Base-by-base conservation (phyloP, 2,113 vertebrate species). In the Oncorhynchus keta region DNA sequence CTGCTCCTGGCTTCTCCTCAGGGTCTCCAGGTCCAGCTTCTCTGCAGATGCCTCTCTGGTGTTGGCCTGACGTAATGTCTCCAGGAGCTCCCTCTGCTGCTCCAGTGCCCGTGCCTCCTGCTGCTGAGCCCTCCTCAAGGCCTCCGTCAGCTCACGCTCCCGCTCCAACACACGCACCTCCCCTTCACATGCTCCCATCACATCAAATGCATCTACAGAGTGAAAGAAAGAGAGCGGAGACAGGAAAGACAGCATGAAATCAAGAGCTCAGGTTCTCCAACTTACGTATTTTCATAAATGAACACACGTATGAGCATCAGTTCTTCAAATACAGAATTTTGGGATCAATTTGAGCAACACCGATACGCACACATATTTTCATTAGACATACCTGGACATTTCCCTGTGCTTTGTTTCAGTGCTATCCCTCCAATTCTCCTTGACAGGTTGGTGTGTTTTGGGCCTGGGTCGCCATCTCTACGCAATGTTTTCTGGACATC, bases 51-150 rank as follows among this genome's bases (percentile, higher is more conserved):
- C 76, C 70, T 92, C 90, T 70, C 86, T 83, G 82, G 85, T 84
- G 75, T 89, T 75, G 6, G 61, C 81, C 5, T 70, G 57, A 2
- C 78, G 77, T 77, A 90, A 77, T 74, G 78, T 84, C 74, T 92
- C 84, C 0, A 92, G 73, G 32, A 92, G 81, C 73, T 91, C 87
- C 62, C 87, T 84, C 84, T 92, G 92, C 45, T 88, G 81, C 70
- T 91, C 82, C 83, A 92, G 83, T 57, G 90, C 87, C 9, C 71
- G 81, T 2, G 84, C 86, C 67, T 92, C 91, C 82, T 92, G 87
- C 73, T 72, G 90, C 80, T 92, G 92, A 1, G 85, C 83, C 13
- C 85, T 87, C 76, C 90, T 89, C 62, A 93, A 72, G n/a, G 92
- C 87, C 74, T 91, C 90, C 0, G 87, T 89, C 76, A 92, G 81